Conservation (phyloP, 2,797 vertebrate species). For the Masticophis lateralis region DNA sequence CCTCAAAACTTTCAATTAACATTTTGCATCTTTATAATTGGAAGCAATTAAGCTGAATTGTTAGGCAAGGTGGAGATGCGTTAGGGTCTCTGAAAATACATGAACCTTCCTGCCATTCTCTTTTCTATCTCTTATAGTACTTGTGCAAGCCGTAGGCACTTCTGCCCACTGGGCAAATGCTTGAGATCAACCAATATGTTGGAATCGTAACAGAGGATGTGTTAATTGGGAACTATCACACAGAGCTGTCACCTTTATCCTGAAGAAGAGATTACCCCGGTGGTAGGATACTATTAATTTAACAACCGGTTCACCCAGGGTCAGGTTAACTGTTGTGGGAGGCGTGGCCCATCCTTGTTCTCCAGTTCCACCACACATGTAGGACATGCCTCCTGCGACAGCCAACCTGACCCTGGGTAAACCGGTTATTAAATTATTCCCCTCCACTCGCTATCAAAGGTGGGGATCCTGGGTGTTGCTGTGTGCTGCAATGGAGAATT, state of each 20-base stretch:
- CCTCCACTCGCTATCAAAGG: too few species aligned
- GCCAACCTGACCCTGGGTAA: too few species aligned
- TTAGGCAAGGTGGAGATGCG: constrained; percentile 22
- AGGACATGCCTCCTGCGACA: too few species aligned
- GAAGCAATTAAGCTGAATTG: constrained; percentile 61
- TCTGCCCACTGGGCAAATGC: constrained; percentile 34
- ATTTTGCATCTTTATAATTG: constrained; percentile 64
- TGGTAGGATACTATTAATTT: too few species aligned
- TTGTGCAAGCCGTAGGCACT: neutral
- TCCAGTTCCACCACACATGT: too few species aligned
- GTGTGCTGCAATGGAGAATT: too few species aligned
- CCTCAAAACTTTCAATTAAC: constrained; percentile 68
- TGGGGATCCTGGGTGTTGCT: too few species aligned
- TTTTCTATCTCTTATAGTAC: constrained; percentile 7
- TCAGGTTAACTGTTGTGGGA: too few species aligned
- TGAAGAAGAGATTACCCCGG: constrained; percentile 21
- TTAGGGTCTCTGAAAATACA: neutral
- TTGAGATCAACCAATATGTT: constrained; percentile 37
- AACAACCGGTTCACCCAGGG: too few species aligned
- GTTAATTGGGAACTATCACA: constrained; percentile 42
- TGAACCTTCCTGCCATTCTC: neutral
- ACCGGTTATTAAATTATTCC: too few species aligned
- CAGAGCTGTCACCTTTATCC: constrained; percentile 52
- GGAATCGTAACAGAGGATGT: constrained; percentile 21
- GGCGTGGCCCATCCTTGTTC: too few species aligned